These are phyloP conservation scores for Pitta sordida DNA, from an alignment of 2,113 vertebrate genomes.

Conservation along the genomic window DNA sequence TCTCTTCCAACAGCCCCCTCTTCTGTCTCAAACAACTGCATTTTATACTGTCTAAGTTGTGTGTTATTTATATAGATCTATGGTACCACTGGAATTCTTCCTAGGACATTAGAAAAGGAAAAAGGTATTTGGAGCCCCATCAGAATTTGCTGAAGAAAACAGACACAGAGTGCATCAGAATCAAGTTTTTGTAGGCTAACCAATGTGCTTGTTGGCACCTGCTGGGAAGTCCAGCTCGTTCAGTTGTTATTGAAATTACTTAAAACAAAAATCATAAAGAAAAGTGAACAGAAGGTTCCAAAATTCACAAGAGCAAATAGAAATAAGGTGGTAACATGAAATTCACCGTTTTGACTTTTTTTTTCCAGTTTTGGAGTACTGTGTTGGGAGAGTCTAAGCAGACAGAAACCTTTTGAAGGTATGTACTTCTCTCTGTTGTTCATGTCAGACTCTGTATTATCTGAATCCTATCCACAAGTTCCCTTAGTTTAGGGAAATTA, in stretches of 20 bases:
- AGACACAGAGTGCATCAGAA: not conserved
- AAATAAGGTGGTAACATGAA: not conserved
- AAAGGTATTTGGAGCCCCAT: not conserved
- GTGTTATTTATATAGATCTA: not conserved
- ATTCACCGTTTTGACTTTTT: not conserved
- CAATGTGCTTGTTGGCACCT: not conserved
- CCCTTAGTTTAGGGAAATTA: not conserved
- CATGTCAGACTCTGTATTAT: not conserved
- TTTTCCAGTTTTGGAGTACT: slow-evolving; percentile 61
- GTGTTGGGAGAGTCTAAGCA: slow-evolving; percentile 61
- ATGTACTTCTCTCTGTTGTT: not conserved
- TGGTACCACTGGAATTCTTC: not conserved
- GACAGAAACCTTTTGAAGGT: slow-evolving; percentile 60
- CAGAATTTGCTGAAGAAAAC: not conserved
- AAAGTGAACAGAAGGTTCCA: not conserved
- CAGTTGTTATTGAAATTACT: not conserved
- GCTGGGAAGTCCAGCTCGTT: not conserved
- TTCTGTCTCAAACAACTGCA: not conserved
- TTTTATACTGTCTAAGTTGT: not conserved
- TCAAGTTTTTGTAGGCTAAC: not conserved
- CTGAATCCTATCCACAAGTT: not conserved
- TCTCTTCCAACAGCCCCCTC: not conserved
- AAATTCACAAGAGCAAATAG: not conserved
- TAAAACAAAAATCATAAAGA: not conserved
- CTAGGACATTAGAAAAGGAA: not conserved